Evolutionary conservation across 2,797 vertebrate species (phyloP), one percentile per base, ranked within the genome.

Genomic region (Anisognathus igniventris): DNA sequence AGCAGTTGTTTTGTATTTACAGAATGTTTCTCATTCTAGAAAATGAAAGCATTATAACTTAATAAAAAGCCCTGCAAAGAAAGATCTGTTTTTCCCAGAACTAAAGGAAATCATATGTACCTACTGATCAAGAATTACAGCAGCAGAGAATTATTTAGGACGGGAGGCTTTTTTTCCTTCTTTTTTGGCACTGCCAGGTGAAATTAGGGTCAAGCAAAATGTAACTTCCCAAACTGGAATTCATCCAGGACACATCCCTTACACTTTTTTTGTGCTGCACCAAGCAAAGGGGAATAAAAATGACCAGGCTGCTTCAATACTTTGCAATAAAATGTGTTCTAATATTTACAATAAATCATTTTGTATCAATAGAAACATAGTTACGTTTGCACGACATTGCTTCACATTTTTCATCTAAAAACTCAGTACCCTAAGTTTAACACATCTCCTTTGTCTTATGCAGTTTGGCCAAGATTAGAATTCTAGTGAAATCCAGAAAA

Each of bases 151-250:
- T 19, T 13, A 72, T 70, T 90, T 86, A 71, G 28, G 24, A 80
- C 45, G 68, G 27, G 15, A 90, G 57, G 67, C 3, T 40, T 88
- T 76, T 86, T 44, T 48, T 42, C 22, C 9, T 45, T 44, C 14
- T 60, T 58, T 90, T 93, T 68, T 76, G 76, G 35, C 47, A 60
- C 42, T 57, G 11, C 48, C 44, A 11, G 51, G 66, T 94, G 73
- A 96, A 84, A 65, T 91, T 75, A 78, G 44, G 56, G 85, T 95
- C 76, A 91, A 35, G 33, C 4, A 88, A 94, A 90, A 81, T 60
- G 37, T 47, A 90, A 88, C 90, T 90, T 96, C 47, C 47, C 61
- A 71, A 78, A 60, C 1, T 83, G 78, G 73, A 96, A 66, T 77
- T 70, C 1, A 3, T 70, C 87, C 95, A 96, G 66, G 24, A 90